These are phyloP conservation scores for Regulus satrapa DNA, from an alignment of 2,113 vertebrate genomes.

Conservation along the genomic window DNA sequence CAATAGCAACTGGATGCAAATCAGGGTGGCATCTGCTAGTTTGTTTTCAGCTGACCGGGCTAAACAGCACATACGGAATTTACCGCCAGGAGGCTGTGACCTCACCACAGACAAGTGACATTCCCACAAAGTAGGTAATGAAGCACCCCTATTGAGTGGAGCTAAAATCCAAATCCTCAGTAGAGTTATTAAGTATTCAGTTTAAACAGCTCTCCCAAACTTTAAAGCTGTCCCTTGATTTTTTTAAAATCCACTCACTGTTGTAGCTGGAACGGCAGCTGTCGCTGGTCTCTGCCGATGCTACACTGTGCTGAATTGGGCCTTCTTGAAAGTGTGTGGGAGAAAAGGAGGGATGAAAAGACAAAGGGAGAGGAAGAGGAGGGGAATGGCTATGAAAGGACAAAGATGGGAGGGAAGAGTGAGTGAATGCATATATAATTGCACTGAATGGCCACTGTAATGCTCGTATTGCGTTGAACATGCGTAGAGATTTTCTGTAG, in stretches of 20 bases:
- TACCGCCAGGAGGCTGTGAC: slow-evolving; percentile 37
- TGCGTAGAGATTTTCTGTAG: not conserved
- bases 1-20: slow-evolving; percentile 48
- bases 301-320: slow-evolving; percentile 15
- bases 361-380: slow-evolving; percentile 29
- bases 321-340: slow-evolving; percentile 24
- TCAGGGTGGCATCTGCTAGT: slow-evolving; percentile 48
- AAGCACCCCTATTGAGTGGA: slow-evolving; percentile 23
- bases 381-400: slow-evolving; percentile 15
- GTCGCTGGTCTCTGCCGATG: not conserved
- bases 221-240: slow-evolving; percentile 12
- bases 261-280: slow-evolving; percentile 29
- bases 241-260: not conserved
- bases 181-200: not conserved
- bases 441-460: not conserved
- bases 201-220: slow-evolving; percentile 17
- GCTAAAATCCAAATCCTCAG: not conserved
- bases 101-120: slow-evolving; percentile 45
- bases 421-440: not conserved
- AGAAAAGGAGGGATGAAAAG: slow-evolving; percentile 26
- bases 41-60: slow-evolving; percentile 39
- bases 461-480: not conserved
- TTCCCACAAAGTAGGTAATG: slow-evolving; percentile 58
- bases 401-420: slow-evolving; percentile 2
- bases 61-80: slow-evolving; percentile 33